Conservation (phyloP, 2,888 invertebrate species). For the Enoplolaimus lenunculus region DNA sequence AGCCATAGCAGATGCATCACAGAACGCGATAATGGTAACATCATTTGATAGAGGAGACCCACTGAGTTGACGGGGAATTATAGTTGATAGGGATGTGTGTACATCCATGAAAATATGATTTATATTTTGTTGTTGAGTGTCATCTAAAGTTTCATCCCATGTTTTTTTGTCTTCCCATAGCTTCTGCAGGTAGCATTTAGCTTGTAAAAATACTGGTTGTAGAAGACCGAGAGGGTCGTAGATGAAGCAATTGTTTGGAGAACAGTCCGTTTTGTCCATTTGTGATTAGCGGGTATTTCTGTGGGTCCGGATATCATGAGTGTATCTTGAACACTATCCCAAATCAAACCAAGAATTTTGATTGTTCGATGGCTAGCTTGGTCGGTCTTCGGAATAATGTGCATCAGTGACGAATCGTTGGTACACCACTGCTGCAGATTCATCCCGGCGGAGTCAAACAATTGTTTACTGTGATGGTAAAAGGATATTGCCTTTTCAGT, state of each 20-base stretch:
- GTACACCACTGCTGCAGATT: slow-evolving; percentile 19
- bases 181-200: slow-evolving; percentile 29
- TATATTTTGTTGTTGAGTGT: neutral
- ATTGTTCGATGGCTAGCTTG: neutral
- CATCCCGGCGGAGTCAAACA: slow-evolving; percentile 20
- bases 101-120: neutral
- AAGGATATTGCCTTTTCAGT: slow-evolving; percentile 21
- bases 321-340: slow-evolving; percentile 18
- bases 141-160: slow-evolving; percentile 28
- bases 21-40: slow-evolving; percentile 24
- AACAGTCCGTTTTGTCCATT: slow-evolving; percentile 25
- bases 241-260: slow-evolving; percentile 25
- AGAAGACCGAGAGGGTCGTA: slow-evolving; percentile 29
- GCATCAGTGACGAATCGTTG: neutral
- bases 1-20: slow-evolving; percentile 28
- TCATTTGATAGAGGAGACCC: neutral
- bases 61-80: neutral
- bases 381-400: neutral
- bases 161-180: slow-evolving; percentile 27
- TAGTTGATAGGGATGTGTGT: neutral
- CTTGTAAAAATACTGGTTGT: slow-evolving; percentile 22
- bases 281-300: neutral
- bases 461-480: slow-evolving; percentile 21
- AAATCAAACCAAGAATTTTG: slow-evolving; percentile 14
- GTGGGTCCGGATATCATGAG: slow-evolving; percentile 9